Evolutionary conservation across 64 coral and sea anemone species (phyloP).

Genomic region (Montipora efflorescens): DNA sequence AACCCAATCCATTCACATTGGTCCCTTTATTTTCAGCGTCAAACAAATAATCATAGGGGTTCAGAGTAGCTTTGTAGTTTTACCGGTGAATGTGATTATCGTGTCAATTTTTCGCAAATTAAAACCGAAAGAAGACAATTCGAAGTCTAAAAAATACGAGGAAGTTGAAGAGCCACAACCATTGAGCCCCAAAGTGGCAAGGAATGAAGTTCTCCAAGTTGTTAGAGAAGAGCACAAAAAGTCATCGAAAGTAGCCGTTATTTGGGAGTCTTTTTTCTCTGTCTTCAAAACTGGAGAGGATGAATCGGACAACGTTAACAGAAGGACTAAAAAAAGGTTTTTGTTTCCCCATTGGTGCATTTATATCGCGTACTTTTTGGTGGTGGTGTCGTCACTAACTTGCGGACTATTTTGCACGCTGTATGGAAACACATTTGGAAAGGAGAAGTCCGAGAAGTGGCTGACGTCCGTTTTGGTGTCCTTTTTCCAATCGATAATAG

Average conservation of each 20-base stretch:
- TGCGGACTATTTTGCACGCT: slow-evolving; percentile 77
- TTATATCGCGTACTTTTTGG: slow-evolving; percentile 72
- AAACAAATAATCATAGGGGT: slow-evolving; percentile 76
- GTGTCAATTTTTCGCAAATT: slow-evolving; percentile 81
- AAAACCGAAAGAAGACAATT: slow-evolving; percentile 47
- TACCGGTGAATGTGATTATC: slow-evolving; percentile 84
- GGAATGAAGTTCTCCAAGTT: background rate
- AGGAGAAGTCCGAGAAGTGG: slow-evolving; percentile 87
- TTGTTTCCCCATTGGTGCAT: slow-evolving; percentile 86
- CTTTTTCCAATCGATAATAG: slow-evolving; percentile 86
- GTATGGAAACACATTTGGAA: slow-evolving; percentile 85
- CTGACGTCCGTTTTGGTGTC: slow-evolving; percentile 88
- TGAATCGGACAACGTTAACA: background rate
- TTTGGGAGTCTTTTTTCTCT: background rate
- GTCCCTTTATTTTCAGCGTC: slow-evolving; percentile 74
- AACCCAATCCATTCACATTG: slow-evolving; percentile 29
- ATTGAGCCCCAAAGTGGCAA: background rate
- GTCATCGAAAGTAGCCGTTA: background rate
- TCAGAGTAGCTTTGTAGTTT: slow-evolving; percentile 84
- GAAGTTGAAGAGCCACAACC: background rate
- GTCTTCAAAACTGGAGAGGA: slow-evolving; percentile 5
- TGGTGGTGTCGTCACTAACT: slow-evolving; percentile 30
- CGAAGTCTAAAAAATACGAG: slow-evolving; percentile 49
- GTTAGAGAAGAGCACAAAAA: background rate
- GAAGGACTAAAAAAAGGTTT: slow-evolving; percentile 42